Conservation (phyloP, 2,797 vertebrate species). For the Anableps anableps region DNA sequence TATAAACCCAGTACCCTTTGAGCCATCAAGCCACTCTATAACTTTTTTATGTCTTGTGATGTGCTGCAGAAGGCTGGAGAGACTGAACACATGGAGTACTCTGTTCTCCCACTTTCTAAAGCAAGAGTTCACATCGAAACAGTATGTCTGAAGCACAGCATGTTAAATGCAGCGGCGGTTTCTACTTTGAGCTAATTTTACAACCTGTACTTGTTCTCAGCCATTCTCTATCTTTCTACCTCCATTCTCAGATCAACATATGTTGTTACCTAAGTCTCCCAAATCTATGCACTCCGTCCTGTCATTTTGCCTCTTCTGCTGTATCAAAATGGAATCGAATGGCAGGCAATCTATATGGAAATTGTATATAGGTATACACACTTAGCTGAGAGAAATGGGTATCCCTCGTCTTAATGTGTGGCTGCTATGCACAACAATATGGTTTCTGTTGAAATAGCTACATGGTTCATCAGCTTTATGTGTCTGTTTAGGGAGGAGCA, state of each 20-base stretch:
- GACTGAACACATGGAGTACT: neutral
- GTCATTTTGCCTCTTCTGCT: conserved; percentile 53
- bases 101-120: conserved; percentile 5
- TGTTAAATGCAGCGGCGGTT: conserved; percentile 29
- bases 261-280: conserved; percentile 27
- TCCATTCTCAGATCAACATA: conserved; percentile 25
- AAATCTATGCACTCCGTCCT: conserved; percentile 40
- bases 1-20: conserved; percentile 12
- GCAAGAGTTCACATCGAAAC: conserved; percentile 11
- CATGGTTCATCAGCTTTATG: conserved; percentile 42
- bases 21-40: neutral
- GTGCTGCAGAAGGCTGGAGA: conserved; percentile 5
- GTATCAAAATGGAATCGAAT: conserved; percentile 81
- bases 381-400: conserved; percentile 44
- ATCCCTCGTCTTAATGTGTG: conserved; percentile 48
- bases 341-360: conserved; percentile 84
- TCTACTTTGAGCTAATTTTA: conserved; percentile 34
- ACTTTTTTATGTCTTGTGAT: conserved; percentile 3
- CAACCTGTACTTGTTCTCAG: neutral
- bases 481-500: conserved; percentile 18
- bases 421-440: conserved; percentile 27
- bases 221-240: neutral
- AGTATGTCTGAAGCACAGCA: conserved; percentile 19
- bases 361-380: conserved; percentile 70
- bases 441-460: conserved; percentile 32